These are phyloP conservation scores for Drosophila nr. medialis DNA, from an alignment of 2,888 invertebrate species.

Conservation along the genomic window DNA sequence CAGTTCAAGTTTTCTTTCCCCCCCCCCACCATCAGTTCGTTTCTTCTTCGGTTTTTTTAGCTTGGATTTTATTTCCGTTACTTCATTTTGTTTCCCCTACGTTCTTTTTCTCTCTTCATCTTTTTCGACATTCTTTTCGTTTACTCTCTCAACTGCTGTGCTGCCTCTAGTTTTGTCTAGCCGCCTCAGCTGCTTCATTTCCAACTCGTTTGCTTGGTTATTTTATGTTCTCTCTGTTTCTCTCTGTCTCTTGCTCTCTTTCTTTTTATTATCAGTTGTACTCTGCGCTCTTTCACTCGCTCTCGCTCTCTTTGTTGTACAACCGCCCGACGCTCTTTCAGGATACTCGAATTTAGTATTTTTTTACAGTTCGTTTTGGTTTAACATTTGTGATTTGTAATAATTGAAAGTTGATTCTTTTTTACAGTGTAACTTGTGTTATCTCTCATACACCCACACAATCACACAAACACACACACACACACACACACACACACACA, in stretches of 20 bases:
- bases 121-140: background rate
- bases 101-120: background rate
- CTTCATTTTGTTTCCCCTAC: background rate
- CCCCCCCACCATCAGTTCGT: conserved; percentile 8
- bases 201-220: conserved; percentile 6
- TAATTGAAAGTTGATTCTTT: conserved; percentile 35
- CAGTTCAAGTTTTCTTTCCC: conserved; percentile 30
- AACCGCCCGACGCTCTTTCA: conserved; percentile 22
- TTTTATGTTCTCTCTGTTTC: conserved; percentile 4
- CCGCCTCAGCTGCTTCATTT: conserved; percentile 25
- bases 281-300: conserved; percentile 20
- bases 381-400: conserved; percentile 41
- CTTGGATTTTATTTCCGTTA: conserved; percentile 12
- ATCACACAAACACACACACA: conserved; percentile 20
- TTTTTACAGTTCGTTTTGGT: conserved; percentile 29
- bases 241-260: conserved; percentile 3
- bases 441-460: conserved; percentile 19
- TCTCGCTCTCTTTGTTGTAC: conserved; percentile 31
- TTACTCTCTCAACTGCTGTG: conserved; percentile 7
- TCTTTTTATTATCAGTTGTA: conserved; percentile 9
- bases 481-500: conserved; percentile 20
- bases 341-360: conserved; percentile 23
- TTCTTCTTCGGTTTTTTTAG: conserved; percentile 4
- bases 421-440: conserved; percentile 45
- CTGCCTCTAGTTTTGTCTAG: conserved; percentile 43